phyloP scores from a whole-genome alignment of 1,140 invertebrate genomes.

The Philopotamus ludificatus region DNA sequence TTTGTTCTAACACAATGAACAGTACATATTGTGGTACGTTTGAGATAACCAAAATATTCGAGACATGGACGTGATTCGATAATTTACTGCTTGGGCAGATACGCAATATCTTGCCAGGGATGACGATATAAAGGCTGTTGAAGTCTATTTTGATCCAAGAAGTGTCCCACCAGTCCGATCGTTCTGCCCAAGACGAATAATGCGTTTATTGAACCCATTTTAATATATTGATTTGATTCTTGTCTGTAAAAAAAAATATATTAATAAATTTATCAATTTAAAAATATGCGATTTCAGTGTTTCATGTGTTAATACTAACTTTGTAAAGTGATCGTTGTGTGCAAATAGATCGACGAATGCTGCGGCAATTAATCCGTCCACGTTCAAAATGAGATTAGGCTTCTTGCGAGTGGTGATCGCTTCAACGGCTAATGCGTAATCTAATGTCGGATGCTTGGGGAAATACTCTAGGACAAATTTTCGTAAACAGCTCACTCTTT shows the following conservation, averaged over 20 bases:
- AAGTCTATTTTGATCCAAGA: constrained; percentile 96
- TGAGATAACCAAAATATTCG: not conserved
- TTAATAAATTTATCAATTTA: not conserved
- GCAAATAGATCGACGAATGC: constrained; percentile 96
- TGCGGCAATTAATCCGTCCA: constrained; percentile 97
- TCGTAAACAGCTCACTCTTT: constrained; percentile 94
- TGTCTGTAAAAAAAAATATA: constrained; percentile 62
- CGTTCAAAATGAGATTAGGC: constrained; percentile 98
- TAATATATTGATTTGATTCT: constrained; percentile 96
- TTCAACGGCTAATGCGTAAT: constrained; percentile 97
- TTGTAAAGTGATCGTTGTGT: constrained; percentile 89
- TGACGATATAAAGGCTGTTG: constrained; percentile 99
- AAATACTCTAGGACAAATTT: constrained; percentile 94
- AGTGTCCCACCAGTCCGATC: constrained; percentile 99
- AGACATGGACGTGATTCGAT: not conserved
- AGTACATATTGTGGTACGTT: not conserved
- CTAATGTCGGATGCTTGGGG: constrained; percentile 86
- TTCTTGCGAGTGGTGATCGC: constrained; percentile 99
- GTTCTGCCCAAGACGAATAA: constrained; percentile 97
- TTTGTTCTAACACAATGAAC: not conserved
- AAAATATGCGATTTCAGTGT: not conserved
- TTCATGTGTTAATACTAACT: constrained; percentile 44
- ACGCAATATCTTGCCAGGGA: constrained; percentile 99
- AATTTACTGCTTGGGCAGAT: constrained; percentile 67
- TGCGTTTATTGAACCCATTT: constrained; percentile 97